Base-by-base conservation (phyloP, 2,113 vertebrate genomes). In the Pseudopodoces humilis region DNA sequence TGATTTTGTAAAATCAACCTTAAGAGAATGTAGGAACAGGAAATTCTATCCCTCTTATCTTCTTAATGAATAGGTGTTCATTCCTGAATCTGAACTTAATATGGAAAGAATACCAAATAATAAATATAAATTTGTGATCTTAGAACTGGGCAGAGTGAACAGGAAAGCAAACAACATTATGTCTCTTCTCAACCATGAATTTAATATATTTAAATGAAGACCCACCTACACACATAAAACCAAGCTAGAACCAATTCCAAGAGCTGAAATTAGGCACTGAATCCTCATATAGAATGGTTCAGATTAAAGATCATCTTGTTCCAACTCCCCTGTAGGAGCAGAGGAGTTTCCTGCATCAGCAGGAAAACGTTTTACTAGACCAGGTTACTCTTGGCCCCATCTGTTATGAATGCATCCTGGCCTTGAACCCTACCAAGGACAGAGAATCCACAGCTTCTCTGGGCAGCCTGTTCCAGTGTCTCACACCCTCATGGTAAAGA, bases 101-200 rank as follows among this genome's bases (percentile, higher is more conserved):
- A 35, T 39, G 7, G 27, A 78, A 87, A 62, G 27, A 56, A 53
- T 44, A 53, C 1, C 2, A 68, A 43, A 41, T 7, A 63, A 46
- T 15, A 62, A 59, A 15, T 31, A 88, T 50, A 82, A 58, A 46
- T 41, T 41, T 78, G 11, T 59, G 17, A 28, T 55, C 20, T 70
- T 75, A 59, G 10, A 71, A 80, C 14, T 24, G 15, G 28, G 16
- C 11, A 63, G 46, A 58, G 5, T 24, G 5, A 21, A 72, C 10
- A 83, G 25, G 33, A 68, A 86, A 33, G 7, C 0, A 0, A 46
- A 56, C 13, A 52, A 46, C 15, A 1, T 7, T 58, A 25, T 37
- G 3, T 72, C 30, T 33, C 5, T 85, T 30, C 20, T 50, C 17
- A 79, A 27, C 5, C 6, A n/a, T 46, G 2, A 62, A 58, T 91